Evolutionary conservation across 2,113 vertebrate genomes (phyloP).

Genomic region (Symphodus melops): DNA sequence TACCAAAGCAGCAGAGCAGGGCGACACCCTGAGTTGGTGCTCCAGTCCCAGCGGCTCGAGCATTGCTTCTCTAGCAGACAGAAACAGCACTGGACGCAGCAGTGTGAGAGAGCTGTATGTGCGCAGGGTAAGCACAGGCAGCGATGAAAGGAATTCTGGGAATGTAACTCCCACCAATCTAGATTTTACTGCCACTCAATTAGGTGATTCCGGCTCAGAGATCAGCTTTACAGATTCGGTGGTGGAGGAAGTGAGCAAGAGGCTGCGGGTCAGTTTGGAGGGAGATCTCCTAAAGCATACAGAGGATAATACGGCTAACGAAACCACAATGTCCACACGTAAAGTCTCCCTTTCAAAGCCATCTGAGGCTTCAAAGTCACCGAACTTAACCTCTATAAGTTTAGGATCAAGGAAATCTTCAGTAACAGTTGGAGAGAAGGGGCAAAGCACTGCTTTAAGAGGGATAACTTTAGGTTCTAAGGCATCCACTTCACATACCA

Average conservation of each 20-base stretch:
- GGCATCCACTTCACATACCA: constrained; percentile 38
- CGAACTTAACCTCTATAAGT: constrained; percentile 54
- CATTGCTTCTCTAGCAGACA: constrained; percentile 69
- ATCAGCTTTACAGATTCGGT: constrained; percentile 53
- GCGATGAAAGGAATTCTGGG: constrained; percentile 34
- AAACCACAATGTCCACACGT: constrained; percentile 26
- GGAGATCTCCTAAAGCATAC: constrained; percentile 34
- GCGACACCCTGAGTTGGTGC: constrained; percentile 41
- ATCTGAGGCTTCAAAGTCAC: constrained; percentile 47
- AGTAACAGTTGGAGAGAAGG: constrained; percentile 55
- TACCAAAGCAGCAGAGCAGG: not conserved
- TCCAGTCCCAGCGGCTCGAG: constrained; percentile 55
- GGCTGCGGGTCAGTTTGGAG: constrained; percentile 73
- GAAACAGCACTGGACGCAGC: constrained; percentile 69
- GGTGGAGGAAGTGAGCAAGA: constrained; percentile 74
- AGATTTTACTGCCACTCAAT: not conserved
- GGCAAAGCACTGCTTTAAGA: constrained; percentile 55
- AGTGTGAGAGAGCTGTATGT: constrained; percentile 74
- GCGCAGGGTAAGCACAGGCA: constrained; percentile 41
- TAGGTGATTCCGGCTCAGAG: not conserved
- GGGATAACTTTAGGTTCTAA: constrained; percentile 67
- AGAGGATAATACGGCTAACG: not conserved
- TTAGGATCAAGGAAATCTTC: constrained; percentile 62
- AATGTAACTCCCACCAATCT: constrained; percentile 31
- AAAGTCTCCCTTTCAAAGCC: constrained; percentile 42